phyloP scores from a whole-genome alignment of 2,797 vertebrate species.

The Trematomus bernacchii region DNA sequence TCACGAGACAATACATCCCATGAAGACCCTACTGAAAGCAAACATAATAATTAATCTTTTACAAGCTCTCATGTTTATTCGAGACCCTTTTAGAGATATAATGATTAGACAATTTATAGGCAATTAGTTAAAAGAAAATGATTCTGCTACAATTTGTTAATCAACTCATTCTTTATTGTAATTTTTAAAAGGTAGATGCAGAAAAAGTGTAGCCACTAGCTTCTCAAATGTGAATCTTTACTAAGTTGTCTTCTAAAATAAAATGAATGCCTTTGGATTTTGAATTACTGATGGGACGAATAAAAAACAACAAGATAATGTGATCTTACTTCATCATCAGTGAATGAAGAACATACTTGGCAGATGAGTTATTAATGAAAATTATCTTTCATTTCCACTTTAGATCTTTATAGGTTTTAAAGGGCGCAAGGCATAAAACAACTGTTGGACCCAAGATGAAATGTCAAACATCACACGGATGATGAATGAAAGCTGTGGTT shows the following conservation, averaged over 20 bases:
- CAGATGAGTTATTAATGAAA: neutral
- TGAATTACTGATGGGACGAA: neutral
- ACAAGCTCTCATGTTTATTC: conserved; percentile 14
- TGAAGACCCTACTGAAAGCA: conserved; percentile 11
- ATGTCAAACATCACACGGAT: conserved; percentile 1
- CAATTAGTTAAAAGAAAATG: neutral
- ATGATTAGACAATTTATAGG: neutral
- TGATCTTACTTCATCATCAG: neutral
- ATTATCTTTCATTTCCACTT: neutral
- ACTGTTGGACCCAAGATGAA: neutral
- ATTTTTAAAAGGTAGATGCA: neutral
- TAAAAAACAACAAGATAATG: neutral
- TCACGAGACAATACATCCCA: conserved; percentile 30
- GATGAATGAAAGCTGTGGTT: neutral
- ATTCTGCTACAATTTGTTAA: neutral
- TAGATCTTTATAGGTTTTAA: neutral
- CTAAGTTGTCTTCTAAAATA: neutral
- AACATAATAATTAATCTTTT: conserved; percentile 20
- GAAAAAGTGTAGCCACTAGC: neutral
- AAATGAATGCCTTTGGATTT: neutral
- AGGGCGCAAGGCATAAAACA: neutral
- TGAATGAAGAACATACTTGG: neutral
- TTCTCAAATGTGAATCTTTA: neutral
- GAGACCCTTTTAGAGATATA: conserved; percentile 11
- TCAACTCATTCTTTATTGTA: neutral